Evolutionary conservation across 2,888 invertebrate species (phyloP), one percentile per base, ranked within the genome.

Genomic region (Luperina testacea): DNA sequence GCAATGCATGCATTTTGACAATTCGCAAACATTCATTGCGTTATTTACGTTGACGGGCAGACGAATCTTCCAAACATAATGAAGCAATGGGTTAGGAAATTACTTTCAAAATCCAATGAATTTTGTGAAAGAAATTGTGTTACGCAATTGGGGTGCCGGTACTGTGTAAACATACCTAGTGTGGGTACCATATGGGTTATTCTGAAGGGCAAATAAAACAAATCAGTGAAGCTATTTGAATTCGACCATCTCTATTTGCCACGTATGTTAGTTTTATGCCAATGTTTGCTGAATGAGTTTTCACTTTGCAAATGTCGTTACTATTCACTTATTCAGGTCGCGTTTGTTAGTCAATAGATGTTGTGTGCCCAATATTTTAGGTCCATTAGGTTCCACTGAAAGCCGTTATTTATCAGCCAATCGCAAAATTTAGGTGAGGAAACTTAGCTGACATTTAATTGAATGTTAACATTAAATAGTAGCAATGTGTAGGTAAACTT

Each of bases 271-370:
- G 77, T 77, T 67, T 45, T 57, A 59, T 45, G 78, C 27, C 72
- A 78, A 78, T 45, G 51, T 83, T 72, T 78, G 59, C 27, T 15
- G 24, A 81, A 69, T 64, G 51, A 78, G 45, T 81, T 83, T 69
- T 72, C 72, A 78, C 51, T 64, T 78, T 59, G 51, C 51, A 78
- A 69, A 72, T 72, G 42, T 72, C 27, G 78, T 69, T 68, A 64
- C 45, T 63, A 53, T 67, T 77, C 48, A 48, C 11, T 24, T 63
- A 68, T 63, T 42, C 51, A 42, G 20, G 51, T 48, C 78, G n/a
- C 11, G 42, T 59, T 59, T 72, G 78, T 57, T 57, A 68, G 48
- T 57, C 38, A 69, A 63, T 63, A 32, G n/a, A n/a, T 42, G 38
- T 63, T 64, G 27, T 80, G 32, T 64, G 9, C 27, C 17, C 32